Base-by-base conservation (phyloP, 2,888 invertebrate species). In the Chesias legatella region DNA sequence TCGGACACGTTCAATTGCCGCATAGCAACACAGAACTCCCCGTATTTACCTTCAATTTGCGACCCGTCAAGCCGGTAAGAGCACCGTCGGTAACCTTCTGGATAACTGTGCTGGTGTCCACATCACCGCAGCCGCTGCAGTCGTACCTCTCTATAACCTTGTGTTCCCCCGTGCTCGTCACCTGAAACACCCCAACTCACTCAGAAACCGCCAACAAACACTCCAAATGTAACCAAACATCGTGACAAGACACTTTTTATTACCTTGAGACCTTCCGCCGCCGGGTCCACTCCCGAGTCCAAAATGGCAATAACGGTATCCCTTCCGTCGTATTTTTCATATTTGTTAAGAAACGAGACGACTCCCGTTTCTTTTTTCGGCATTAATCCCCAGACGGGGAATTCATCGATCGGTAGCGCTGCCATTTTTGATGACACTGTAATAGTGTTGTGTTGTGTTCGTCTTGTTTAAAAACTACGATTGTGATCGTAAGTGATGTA, bases 281-380 rank as follows among this genome's bases (percentile, higher is more conserved):
- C 96, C 11, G 99, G 98, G 90, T 99, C 99, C 37, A 99, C 96
- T 6, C 99, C 99, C 1, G 98, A 98, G 88, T 99, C 99, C 61
- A 99, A 94, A 74, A 99, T 95, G 27, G 98, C 99, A 73, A 99
- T 98, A 54, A 95, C 89, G 34, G 96, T 94, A 62, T 94, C 95
- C 66, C 96, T 91, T 25, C 99, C 99, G 90, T 99, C 98, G 74
- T 93, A 97, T 38, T 92, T 90, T 0, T 97, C 95, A 89, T 96
- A 93, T 89, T 97, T 98, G 59, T 90, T 92, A 48, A 98, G 79
- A 89, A 98, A 98, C 49, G 93, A 92, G 29, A 92, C 89, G 6
- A 97, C 96, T 45, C 95, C 96, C 17, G 98, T 98, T 86, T 98
- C 98, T 82, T 94, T 95, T 89, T 98, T 98, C 32, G 98, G 98